Base-by-base conservation (phyloP, 1,140 invertebrate species). In the Drosophila willistoni region DNA sequence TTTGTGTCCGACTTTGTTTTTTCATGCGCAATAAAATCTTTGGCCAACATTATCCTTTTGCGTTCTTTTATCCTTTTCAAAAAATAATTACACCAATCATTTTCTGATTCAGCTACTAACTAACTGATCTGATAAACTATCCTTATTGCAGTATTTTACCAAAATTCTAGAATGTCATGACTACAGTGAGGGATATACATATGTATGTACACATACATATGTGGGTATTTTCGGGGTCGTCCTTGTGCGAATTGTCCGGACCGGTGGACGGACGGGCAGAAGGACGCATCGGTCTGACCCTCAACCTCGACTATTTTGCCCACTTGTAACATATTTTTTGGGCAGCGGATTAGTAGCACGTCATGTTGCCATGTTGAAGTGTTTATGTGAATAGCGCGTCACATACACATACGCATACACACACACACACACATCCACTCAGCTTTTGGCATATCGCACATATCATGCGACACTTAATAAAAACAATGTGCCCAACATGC, bases 391-490 rank as follows among this genome's bases (percentile, higher is more conserved):
- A 73, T 73, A 71, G 65, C 71, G 56, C 62, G 51, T n/a, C 66
- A 66, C 60, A 62, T 55, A 68, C 54, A 72, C 39, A 56, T 25
- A 7, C 44, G 51, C 29, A 64, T 14, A 64, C 2, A 62, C 4
- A 44, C 41, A 62, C 13, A 65, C 44, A 65, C 33, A 51, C 59
- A 54, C 64, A 73, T 34, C 41, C 41, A n/a, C 39, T 9, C 44
- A 55, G n/a, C 39, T 65, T 57, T 56, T 19, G 77, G 68, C 74
- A 73, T 87, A 81, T 68, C 79, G 42, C 72, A 81, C 66, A 81
- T 82, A 90, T 80, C 83, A 90, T 85, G 83, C 83, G 90, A 90
- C 90, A 91, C 90, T 91, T 91, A 91, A 91, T 91, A 91, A 91
- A 91, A 91, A 91, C 90, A 91, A 91, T 91, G 87, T 84, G 73